A percentile compares a stretch with the other conserved stretches of the same genome.
phyloP scores from a whole-genome alignment of 30 jellyfish, hydroid and myxozoan genomes.

The Aurelia aurita complex sp. Pacific region DNA sequence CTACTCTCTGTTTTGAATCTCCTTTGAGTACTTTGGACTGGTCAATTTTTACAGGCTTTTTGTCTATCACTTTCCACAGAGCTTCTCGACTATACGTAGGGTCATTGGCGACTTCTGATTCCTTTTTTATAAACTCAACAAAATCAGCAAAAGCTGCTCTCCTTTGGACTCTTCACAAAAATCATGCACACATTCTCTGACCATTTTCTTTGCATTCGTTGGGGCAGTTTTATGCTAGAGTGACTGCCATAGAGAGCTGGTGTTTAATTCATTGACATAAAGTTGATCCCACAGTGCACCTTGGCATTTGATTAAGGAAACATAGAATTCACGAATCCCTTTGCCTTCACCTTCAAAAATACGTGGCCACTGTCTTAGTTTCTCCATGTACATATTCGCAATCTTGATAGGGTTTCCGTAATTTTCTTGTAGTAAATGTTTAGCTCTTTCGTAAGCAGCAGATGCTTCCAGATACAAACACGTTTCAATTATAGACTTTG shows the following conservation, averaged over 20 bases:
- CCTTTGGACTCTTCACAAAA: no score
- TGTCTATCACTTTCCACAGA: no score
- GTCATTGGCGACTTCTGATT: no score
- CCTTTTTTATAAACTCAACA: no score
- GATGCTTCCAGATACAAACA: background rate
- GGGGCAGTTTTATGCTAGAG: no score
- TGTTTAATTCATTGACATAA: no score
- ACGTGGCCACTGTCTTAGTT: background rate
- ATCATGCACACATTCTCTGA: no score
- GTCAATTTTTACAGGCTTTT: background rate
- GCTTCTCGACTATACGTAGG: no score
- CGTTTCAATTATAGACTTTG: background rate
- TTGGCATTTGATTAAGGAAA: conserved; percentile 16
- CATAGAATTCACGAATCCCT: conserved; percentile 13
- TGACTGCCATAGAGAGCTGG: no score
- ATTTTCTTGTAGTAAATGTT: conserved; percentile 25
- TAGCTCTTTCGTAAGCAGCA: conserved; percentile 41
- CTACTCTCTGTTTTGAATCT: no score
- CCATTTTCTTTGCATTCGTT: no score
- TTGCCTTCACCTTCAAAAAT: conserved; percentile 16
- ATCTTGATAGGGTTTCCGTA: conserved; percentile 23
- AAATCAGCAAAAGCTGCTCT: no score
- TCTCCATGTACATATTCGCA: background rate
- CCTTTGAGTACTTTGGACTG: conserved; percentile 3
- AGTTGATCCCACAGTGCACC: background rate